These are phyloP conservation scores for Oryzias sinensis DNA, from an alignment of 2,797 vertebrate species.

Conservation along the genomic window DNA sequence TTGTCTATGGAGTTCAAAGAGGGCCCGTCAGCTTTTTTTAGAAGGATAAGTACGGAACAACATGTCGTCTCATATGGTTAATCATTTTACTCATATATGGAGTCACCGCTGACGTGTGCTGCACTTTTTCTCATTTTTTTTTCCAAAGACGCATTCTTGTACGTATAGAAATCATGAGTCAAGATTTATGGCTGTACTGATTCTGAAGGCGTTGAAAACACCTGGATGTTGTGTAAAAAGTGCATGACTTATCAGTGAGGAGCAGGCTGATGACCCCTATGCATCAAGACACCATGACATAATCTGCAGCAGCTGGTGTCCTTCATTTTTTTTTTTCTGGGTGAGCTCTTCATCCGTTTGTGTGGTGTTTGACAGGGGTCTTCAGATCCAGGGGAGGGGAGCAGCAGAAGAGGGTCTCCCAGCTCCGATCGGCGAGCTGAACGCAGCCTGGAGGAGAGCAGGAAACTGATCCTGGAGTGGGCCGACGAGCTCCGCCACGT, in stretches of 20 bases:
- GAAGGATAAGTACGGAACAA: too few species aligned
- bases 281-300: not conserved
- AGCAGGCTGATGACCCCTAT: not conserved
- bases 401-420: constrained; percentile 5
- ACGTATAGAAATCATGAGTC: not conserved
- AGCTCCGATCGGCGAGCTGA: constrained; percentile 41
- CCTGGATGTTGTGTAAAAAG: not conserved
- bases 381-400: constrained; percentile 20
- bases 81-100: not conserved
- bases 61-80: too few species aligned
- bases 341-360: not conserved
- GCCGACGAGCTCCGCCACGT: constrained; percentile 71
- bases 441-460: constrained; percentile 75
- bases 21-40: too few species aligned
- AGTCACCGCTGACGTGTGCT: not conserved
- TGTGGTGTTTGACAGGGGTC: constrained; percentile 26
- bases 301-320: not conserved
- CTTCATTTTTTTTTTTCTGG: not conserved
- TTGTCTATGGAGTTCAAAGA: too few species aligned
- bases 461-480: constrained; percentile 78
- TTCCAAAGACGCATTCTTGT: not conserved
- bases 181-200: not conserved
- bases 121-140: not conserved
- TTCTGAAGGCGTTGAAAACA: constrained; percentile 26
- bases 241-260: not conserved